Base-by-base conservation (phyloP, 2,113 vertebrate genomes). In the Paramormyrops kingsleyae region DNA sequence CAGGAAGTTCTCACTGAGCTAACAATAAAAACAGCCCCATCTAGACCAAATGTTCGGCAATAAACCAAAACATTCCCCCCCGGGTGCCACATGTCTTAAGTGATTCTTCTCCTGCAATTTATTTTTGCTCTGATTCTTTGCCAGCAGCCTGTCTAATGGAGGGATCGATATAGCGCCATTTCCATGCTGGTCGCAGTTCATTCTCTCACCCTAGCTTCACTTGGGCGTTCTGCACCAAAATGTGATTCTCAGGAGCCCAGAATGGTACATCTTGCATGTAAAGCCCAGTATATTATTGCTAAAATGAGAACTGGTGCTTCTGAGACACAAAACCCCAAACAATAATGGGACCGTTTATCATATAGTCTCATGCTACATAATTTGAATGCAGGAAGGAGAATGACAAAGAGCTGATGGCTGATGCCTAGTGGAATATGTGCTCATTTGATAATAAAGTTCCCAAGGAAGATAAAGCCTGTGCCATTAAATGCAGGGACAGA, bases 241-340 rank as follows among this genome's bases (percentile, higher is more conserved):
- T 19, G 27, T 6, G 85, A 87, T 27, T 39, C 85, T 52, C 49
- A 5, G 15, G 53, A 56, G 35, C 39, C 35, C 87, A 59, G 49
- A 31, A 53, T 50, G 12, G 13, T 10, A 8, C 24, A 2, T 39
- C 15, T 31, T 19, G 85, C 85, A 27, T 53, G 46, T 53, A n/a
- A n/a, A 52, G 53, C 53, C 87, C 53, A n/a, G 53, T 39, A 24
- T 56, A 62, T 88, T 88, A n/a, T 89, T 87, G 24, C 77, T 42
- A 53, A 87, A 87, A 5, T n/a, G 3, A 62, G 62, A 66, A 31
- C 66, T 74, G 62, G 35, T 80, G 44, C 31, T 53, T 17, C 17
- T 84, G 52, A 12, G 42, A 24, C 46, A 87, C 47, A 52, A n/a
- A 53, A 19, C 50, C 59, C 7, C 27, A 56, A 42, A 87, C 21